Evolutionary conservation across 1,140 invertebrate species (phyloP), one percentile per base, ranked within the genome.

Genomic region (Cecropterus lyciades): DNA sequence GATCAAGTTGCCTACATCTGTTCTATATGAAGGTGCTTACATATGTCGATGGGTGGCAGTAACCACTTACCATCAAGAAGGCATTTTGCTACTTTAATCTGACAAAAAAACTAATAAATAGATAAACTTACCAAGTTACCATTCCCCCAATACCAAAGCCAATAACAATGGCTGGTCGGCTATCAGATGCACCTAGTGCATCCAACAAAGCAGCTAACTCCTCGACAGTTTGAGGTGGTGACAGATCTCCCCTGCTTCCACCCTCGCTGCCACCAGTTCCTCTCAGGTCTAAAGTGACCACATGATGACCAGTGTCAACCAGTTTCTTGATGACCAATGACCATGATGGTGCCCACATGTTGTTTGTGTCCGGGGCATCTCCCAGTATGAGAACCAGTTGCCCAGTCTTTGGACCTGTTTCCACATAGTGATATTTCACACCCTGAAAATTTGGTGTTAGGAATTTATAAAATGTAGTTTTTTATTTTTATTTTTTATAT

Each of bases 351-450:
- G 80, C 72, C 89, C 85, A 89, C 6, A 89, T 59, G 17, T 84
- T 78, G 0, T 72, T 77, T 6, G 76, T 72, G 10, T 89, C 87
- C n/a, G 89, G 89, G 10, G 89, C 87, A 69, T 91, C 86, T 6
- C 85, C 80, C 3, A 91, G 73, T 13, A 91, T 82, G 7, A 91
- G 62, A 0, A 89, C 72, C 30, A 77, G 65, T 42, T 80, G 75
- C 1, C 87, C 87, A 20, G 65, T 57, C 57, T 84, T 84, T 30
- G 86, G 85, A 0, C 89, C 89, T 5, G 85, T 85, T 72, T 87
- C 81, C 16, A 89, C 82, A 71, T 91, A 91, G 56, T 91, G 89
- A 49, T 91, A 91, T 79, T 91, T 91, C 10, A 89, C 87, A 14
- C 84, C 89, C 89, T 91, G 71, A 17, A 87, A 86, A 49, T 20